Percentiles rank a stretch among this genome's conserved stretches.
These are phyloP conservation scores for Tangara arthus DNA, from an alignment of 2,797 vertebrate genomes.

Conservation along the genomic window DNA sequence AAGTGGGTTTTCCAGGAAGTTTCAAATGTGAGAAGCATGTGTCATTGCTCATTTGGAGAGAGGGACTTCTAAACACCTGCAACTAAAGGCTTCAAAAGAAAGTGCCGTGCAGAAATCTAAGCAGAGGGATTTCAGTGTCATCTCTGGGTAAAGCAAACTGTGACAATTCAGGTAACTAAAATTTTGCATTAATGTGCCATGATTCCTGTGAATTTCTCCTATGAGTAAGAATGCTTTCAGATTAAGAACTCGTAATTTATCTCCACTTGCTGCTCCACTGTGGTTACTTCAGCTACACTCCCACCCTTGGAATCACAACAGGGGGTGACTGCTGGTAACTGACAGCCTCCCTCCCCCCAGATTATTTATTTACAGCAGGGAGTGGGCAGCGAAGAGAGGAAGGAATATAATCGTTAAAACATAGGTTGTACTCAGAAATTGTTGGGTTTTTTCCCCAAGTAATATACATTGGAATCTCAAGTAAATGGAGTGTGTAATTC, in stretches of 20 bases:
- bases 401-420: slow-evolving; percentile 57
- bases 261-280: not conserved
- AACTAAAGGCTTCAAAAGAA: not conserved
- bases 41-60: not conserved
- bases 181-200: not conserved
- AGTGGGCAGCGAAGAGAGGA: not conserved
- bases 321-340: not conserved
- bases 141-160: not conserved
- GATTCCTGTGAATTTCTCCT: not conserved
- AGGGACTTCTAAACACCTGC: not conserved
- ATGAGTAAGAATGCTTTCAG: not conserved
- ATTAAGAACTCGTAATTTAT: not conserved
- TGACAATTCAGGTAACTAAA: not conserved
- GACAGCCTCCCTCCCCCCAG: not conserved
- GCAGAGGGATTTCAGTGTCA: not conserved
- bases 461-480: slow-evolving; percentile 62
- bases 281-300: not conserved
- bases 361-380: not conserved
- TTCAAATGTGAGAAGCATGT: not conserved
- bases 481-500: slow-evolving; percentile 52
- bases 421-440: not conserved
- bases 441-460: not conserved
- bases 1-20: not conserved
- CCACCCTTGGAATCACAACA: not conserved
- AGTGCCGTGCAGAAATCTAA: not conserved